phyloP scores from a whole-genome alignment of 2,113 vertebrate genomes.

The Megaleporinus macrocephalus region DNA sequence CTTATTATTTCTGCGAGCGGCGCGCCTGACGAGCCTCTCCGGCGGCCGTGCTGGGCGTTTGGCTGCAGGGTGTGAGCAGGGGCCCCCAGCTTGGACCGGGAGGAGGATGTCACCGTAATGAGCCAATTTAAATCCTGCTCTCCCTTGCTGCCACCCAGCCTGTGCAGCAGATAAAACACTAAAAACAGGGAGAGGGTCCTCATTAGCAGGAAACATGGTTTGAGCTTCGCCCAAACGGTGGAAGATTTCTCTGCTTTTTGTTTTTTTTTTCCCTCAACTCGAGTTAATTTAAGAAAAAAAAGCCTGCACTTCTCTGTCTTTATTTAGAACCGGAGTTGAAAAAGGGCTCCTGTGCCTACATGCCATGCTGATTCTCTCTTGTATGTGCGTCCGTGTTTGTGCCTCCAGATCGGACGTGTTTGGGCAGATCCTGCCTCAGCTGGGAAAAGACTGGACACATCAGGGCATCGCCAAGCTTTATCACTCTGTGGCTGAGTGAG shows the following conservation, averaged over 20 bases:
- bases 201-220: constrained; percentile 63
- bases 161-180: constrained; percentile 45
- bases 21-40: constrained; percentile 41
- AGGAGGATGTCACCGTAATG: constrained; percentile 69
- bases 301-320: constrained; percentile 24
- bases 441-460: constrained; percentile 99
- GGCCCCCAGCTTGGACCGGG: constrained; percentile 34
- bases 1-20: constrained; percentile 71
- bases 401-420: constrained; percentile 91
- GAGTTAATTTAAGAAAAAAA: constrained; percentile 23
- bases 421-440: constrained; percentile 96
- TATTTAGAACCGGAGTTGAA: constrained; percentile 34
- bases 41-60: constrained; percentile 57
- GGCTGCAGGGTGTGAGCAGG: constrained; percentile 17
- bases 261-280: constrained; percentile 5
- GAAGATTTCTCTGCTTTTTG: constrained; percentile 3
- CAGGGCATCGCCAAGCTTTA: constrained; percentile 98
- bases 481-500: constrained; percentile 96
- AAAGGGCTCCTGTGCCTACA: neutral
- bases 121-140: constrained; percentile 74
- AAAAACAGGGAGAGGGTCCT: constrained; percentile 55
- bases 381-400: constrained; percentile 27
- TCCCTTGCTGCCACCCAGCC: constrained; percentile 38
- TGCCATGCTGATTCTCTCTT: neutral
- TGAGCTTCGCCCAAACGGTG: constrained; percentile 42